phyloP scores from a whole-genome alignment of 2,797 vertebrate species.

The Spinus pinus region DNA sequence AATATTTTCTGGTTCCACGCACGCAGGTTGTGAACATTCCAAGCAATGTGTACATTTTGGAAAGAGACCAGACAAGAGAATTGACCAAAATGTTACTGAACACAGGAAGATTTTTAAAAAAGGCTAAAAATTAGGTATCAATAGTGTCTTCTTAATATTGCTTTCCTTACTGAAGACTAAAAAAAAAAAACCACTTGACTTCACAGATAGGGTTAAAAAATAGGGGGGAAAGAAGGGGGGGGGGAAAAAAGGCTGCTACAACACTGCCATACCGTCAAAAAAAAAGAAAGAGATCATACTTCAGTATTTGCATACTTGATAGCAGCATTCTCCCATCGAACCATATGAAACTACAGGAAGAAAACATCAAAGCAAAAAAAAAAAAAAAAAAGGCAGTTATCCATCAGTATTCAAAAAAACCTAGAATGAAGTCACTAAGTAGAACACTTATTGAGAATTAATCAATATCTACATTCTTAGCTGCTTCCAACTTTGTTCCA shows the following conservation, averaged over 20 bases:
- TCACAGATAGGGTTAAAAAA: conserved; percentile 65
- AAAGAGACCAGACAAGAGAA: conserved; percentile 74
- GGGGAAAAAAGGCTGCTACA: conserved; percentile 73
- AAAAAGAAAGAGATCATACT: conserved; percentile 56
- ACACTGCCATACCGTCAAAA: conserved; percentile 72
- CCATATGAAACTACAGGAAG: conserved; percentile 76
- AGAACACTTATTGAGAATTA: conserved; percentile 69
- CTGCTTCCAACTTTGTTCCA: conserved; percentile 66
- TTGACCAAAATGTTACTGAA: conserved; percentile 76
- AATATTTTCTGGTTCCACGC: conserved; percentile 75
- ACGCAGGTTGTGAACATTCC: conserved; percentile 77
- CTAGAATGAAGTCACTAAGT: conserved; percentile 67
- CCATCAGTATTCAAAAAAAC: conserved; percentile 66
- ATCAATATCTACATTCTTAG: conserved; percentile 74
- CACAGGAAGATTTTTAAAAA: conserved; percentile 68
- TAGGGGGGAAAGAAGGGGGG: accelerated
- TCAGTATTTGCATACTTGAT: conserved; percentile 79
- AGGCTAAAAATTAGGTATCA: conserved; percentile 78
- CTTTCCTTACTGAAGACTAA: conserved; percentile 78
- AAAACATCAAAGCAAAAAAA: conserved; percentile 76
- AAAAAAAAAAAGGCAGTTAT: conserved; percentile 14
- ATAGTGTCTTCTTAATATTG: conserved; percentile 81
- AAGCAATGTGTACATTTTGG: conserved; percentile 76
- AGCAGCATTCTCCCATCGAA: conserved; percentile 81
- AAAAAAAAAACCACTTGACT: conserved; percentile 66